Evolutionary conservation across 2,888 invertebrate species (phyloP).

Genomic region (Yponomeuta sedellus): DNA sequence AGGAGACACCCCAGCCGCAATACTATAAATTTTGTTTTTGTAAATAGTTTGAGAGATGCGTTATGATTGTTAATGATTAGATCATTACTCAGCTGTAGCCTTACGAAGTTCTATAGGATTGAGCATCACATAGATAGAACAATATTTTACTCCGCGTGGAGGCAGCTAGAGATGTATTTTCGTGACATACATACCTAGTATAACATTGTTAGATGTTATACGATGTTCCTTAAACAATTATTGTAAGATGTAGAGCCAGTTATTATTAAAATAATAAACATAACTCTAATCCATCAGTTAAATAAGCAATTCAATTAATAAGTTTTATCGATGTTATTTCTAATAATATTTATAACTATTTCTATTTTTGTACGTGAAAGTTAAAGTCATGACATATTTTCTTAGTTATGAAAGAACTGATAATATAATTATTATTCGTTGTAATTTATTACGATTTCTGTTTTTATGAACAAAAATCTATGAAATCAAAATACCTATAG

Average conservation of each 20-base stretch:
- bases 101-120: conserved; percentile 29
- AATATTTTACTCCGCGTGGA: conserved; percentile 37
- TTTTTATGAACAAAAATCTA: conserved; percentile 8
- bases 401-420: conserved; percentile 42
- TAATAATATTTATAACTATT: conserved; percentile 45
- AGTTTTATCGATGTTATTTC: conserved; percentile 47
- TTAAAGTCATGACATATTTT: conserved; percentile 49
- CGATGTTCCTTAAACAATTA: conserved; percentile 29
- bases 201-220: conserved; percentile 35
- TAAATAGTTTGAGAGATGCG: conserved; percentile 47
- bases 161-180: conserved; percentile 28
- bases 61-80: conserved; percentile 68
- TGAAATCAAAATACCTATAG: conserved; percentile 29
- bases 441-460: conserved; percentile 54
- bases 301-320: conserved; percentile 26
- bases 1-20: neutral
- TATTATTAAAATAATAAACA: conserved; percentile 7
- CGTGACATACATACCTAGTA: conserved; percentile 38
- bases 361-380: conserved; percentile 54
- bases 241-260: conserved; percentile 11
- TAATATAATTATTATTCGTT: conserved; percentile 53
- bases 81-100: conserved; percentile 55
- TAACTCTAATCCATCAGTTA: conserved; percentile 10
- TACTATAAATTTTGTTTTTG: conserved; percentile 4
- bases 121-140: conserved; percentile 30